Evolutionary conservation across 92 coral and sea anemone genomes (phyloP), one percentile per base, ranked within the genome.

Genomic region (Chrysogorgia sp.): DNA sequence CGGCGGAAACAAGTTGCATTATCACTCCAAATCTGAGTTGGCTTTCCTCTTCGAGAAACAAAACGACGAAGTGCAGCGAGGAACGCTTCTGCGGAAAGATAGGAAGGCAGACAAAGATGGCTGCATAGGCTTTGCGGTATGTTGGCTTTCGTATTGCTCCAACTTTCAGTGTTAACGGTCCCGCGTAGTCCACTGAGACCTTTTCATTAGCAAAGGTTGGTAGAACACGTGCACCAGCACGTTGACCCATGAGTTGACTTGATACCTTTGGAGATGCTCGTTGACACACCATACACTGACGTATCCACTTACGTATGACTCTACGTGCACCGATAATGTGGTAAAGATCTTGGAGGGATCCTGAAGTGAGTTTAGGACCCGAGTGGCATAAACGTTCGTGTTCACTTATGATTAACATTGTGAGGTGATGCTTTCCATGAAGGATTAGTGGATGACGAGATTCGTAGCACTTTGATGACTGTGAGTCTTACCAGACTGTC

Each of bases 21-120:
- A 63, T 20, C 66, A 45, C 49, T 61, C 28, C 32, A 50, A 33
- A 10, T 37, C 19, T 60, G 77, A 17, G 69, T 50, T 9, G 82
- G 61, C 41, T 5, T 61, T 59, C 19, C 19, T 20, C 13, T 34
- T 23, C 1, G 75, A 37, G 58, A 55, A 64, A n/a, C n/a, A n/a
- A n/a, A n/a, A n/a, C n/a, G n/a, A n/a, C n/a, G n/a, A n/a, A n/a
- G n/a, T n/a, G n/a, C 59, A 33, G 82, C 12, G 30, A 55, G 71
- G 34, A 21, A 40, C 59, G 58, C 29, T 76, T 58, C 32, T 75
- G 25, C 30, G 56, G 81, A 33, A 58, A 53, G 75, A 22, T n/a
- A 33, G 40, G 79, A 63, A 88, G 78, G 28, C 87, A 85, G 21
- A 81, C 86, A 53, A 88, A 88, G 45, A 88, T 33, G 67, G 92